phyloP scores from a whole-genome alignment of 2,888 invertebrate genomes.

The Autographa gamma region DNA sequence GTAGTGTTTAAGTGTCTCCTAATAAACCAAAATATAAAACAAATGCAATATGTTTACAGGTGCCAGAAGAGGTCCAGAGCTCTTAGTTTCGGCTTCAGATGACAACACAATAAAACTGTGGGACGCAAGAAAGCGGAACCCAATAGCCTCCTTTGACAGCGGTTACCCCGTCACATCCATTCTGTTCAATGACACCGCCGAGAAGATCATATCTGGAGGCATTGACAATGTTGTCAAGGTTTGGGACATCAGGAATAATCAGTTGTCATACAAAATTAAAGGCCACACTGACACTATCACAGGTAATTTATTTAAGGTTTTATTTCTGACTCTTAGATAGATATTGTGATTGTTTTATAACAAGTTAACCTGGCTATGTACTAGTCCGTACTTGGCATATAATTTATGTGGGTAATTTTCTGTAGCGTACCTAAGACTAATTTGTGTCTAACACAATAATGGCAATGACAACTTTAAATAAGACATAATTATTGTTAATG shows the following conservation, averaged over 20 bases:
- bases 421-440: too few species aligned
- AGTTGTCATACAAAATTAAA: constrained; percentile 94
- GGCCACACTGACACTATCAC: constrained; percentile 99
- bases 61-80: constrained; percentile 96
- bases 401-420: too few species aligned
- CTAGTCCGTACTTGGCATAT: too few species aligned
- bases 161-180: constrained; percentile 95
- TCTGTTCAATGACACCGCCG: constrained; percentile 98
- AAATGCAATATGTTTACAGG: constrained; percentile 75
- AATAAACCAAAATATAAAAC: not conserved
- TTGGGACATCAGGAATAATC: constrained; percentile 98
- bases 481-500: too few species aligned
- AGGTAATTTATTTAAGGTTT: constrained; percentile 76
- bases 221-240: constrained; percentile 99
- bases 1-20: not conserved
- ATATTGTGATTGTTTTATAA: too few species aligned
- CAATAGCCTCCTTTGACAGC: constrained; percentile 92
- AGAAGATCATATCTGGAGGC: constrained; percentile 97
- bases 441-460: too few species aligned
- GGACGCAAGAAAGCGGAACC: constrained; percentile 97
- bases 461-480: too few species aligned
- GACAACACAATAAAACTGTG: constrained; percentile 97
- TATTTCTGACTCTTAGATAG: not conserved
- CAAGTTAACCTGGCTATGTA: too few species aligned
- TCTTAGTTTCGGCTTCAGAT: constrained; percentile 97